Evolutionary conservation across 1,140 invertebrate species (phyloP).

Genomic region (Idris sp.): DNA sequence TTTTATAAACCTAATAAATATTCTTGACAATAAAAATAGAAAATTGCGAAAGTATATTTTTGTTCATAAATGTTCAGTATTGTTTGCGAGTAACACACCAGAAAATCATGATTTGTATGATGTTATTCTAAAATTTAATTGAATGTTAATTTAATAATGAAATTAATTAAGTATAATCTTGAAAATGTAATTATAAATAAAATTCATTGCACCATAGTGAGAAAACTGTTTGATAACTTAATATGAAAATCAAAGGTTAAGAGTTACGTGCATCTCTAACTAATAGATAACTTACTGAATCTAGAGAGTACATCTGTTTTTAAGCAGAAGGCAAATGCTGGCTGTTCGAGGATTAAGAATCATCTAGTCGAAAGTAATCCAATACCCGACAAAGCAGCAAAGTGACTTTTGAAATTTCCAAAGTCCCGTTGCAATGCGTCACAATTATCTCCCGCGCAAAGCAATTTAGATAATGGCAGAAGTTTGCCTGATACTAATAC

Average conservation of each 20-base stretch:
- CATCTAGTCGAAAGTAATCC: constrained; percentile 54
- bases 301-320: constrained; percentile 49
- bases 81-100: too few relatives aligned
- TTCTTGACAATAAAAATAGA: too few relatives aligned
- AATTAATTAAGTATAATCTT: too few relatives aligned
- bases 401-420: constrained; percentile 58
- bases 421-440: constrained; percentile 55
- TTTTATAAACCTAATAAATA: too few relatives aligned
- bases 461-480: constrained; percentile 58
- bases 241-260: constrained; percentile 23
- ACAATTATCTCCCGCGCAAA: constrained; percentile 57
- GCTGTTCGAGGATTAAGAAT: constrained; percentile 49
- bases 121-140: too few relatives aligned
- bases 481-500: constrained; percentile 56
- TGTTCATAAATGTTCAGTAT: too few relatives aligned
- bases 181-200: too few relatives aligned
- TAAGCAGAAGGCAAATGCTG: constrained; percentile 47
- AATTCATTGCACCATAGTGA: too few relatives aligned
- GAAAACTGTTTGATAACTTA: constrained; percentile 11
- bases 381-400: constrained; percentile 52
- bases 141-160: too few relatives aligned
- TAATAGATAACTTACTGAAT: constrained; percentile 37
- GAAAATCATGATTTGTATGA: too few relatives aligned
- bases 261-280: constrained; percentile 15
- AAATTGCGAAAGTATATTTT: too few relatives aligned